Base-by-base conservation (phyloP, 1,140 invertebrate species). In the Ephestia elutella region DNA sequence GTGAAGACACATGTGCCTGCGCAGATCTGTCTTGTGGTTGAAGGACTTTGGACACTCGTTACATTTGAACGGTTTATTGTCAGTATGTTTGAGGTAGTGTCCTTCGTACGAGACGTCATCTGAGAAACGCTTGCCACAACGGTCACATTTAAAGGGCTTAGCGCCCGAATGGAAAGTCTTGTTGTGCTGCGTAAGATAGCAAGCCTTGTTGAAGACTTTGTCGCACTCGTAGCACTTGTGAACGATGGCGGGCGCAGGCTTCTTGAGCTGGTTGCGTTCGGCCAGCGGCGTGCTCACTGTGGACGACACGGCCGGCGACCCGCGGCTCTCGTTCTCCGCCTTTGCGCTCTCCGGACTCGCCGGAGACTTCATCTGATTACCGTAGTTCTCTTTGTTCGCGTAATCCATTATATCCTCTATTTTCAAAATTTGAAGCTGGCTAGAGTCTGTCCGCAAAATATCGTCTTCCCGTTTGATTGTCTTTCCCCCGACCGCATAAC, bases 21-120 rank as follows among this genome's bases (percentile, higher is more conserved):
- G 92, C 65, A 98, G 89, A 81, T 98, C 96, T 28, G 96, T 97
- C 85, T 98, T 98, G 82, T 97, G 95, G 62, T 92, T 91, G 62
- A 87, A 87, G 59, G 95, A 93, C 79, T 98, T 97, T 4, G 95
- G 95, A 75, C 96, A 98, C 20, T 92, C 89, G 30, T 93, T 92
- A 85, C 97, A 98, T 86, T 96, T 95, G 87, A 96, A 96, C 0
- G 96, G 96, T 78, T 97, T 96, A 49, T 96, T 93, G 19, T 94
- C 92, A 13, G 92, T 93, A 78, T 97, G 96, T 73, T 96, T 96
- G 5, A 89, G 86, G 70, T 92, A 87, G 73, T 97, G 95, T 57
- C 93, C 92, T 19, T 91, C 90, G 72, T 93, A 94, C 2, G 91
- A 87, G 2, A 90, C 87, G 49, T 93, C 92, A 62, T 90, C 90